Conservation (phyloP, 2,888 invertebrate species). For the Desoria tigrina region DNA sequence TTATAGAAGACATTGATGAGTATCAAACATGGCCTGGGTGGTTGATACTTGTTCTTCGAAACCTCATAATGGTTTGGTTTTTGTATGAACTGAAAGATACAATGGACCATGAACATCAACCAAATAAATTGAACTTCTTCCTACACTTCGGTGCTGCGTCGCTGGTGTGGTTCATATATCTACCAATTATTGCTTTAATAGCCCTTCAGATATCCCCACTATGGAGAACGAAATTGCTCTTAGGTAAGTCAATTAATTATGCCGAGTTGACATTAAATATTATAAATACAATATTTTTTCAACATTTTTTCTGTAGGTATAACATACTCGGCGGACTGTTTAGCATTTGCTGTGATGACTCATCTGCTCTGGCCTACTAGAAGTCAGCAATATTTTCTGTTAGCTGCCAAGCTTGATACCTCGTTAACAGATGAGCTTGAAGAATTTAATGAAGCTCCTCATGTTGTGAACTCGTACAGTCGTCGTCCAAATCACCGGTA, state of each 20-base stretch:
- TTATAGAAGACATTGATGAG: constrained; percentile 93
- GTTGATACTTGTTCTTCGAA: constrained; percentile 82
- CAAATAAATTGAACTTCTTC: constrained; percentile 84
- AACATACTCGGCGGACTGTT: constrained; percentile 90
- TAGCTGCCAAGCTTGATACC: constrained; percentile 63
- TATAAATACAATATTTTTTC: no score
- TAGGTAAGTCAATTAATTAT: constrained; percentile 64
- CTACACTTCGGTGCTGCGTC: constrained; percentile 96
- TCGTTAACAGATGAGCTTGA: constrained; percentile 74
- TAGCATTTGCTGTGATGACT: constrained; percentile 92
- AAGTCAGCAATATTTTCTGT: constrained; percentile 84
- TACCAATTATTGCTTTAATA: constrained; percentile 90
- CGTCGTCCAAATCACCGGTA: constrained; percentile 45
- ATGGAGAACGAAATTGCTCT: constrained; percentile 91
- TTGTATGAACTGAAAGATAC: constrained; percentile 61
- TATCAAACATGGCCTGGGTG: constrained; percentile 98
- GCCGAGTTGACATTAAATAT: not conserved
- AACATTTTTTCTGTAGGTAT: constrained; percentile 77
- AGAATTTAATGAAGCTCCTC: constrained; percentile 88
- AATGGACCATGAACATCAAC: constrained; percentile 71
- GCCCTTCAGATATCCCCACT: constrained; percentile 89
- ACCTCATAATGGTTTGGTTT: constrained; percentile 87
- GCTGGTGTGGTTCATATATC: constrained; percentile 96
- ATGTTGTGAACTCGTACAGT: constrained; percentile 64
- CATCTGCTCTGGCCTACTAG: constrained; percentile 94